Evolutionary conservation across 2,888 invertebrate species (phyloP), one percentile per base, ranked within the genome.

Genomic region (Chalcis sispes): DNA sequence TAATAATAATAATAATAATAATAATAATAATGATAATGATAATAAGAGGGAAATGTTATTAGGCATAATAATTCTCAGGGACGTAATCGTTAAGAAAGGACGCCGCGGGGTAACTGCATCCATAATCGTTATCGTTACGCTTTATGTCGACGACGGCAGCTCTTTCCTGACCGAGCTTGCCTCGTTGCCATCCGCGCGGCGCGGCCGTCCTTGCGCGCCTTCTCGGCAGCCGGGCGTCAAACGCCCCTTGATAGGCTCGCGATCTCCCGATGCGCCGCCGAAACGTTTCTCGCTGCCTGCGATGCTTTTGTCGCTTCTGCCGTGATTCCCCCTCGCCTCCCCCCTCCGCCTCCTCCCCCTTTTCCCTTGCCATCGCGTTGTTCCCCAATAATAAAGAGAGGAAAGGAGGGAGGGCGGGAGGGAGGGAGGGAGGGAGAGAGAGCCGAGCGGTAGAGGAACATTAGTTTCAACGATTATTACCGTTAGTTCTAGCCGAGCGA

Each of bases 81-180:
- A 83, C 87, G 87, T 88, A 88, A 88, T 88, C 88, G 88, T 88
- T 88, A 88, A 87, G 88, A 87, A 88, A 85, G 87, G 86, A 86
- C 85, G 84, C 64, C 76, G 73, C 76, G 78, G 78, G 78, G 79
- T 88, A 88, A 88, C 88, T 87, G 84, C 88, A 83, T 86, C 87
- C 86, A 88, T 88, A 88, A 88, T 87, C 88, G 87, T 89, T 87
- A 88, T 87, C 88, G 88, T 88, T 87, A 88, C 88, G 87, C 87
- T 88, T 88, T 88, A 88, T 87, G 88, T 85, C 85, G 4, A 84
- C 83, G 83, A 81, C 82, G 82, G 81, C 81, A 75, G 81, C 82
- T 66, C 75, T 73, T 71, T 71, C 70, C 70, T 54, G 77, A 66
- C 61, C 54, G 71, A 74, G 72, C 75, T 73, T 73, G 54, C 54